phyloP scores from a whole-genome alignment of 2,888 invertebrate species.

The Xylota sylvarum region DNA sequence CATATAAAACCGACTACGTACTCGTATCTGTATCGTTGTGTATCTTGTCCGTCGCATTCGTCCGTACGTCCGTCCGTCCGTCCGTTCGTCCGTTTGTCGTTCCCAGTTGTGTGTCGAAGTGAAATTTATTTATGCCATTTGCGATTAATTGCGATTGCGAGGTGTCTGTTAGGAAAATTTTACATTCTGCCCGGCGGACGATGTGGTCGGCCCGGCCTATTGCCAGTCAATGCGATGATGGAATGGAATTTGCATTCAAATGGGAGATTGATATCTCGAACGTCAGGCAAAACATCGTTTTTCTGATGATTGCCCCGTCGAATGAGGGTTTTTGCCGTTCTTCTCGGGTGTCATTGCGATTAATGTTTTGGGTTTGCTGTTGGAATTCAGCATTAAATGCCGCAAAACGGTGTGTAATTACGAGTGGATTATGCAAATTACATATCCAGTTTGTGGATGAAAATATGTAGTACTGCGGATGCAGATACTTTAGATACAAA shows the following conservation, averaged over 20 bases:
- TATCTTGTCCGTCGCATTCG: not conserved
- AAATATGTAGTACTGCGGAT: constrained; percentile 7
- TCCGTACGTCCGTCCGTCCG: not conserved
- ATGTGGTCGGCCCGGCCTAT: constrained; percentile 25
- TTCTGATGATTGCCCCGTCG: constrained; percentile 38
- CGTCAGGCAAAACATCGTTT: constrained; percentile 58
- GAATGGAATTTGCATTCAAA: constrained; percentile 66
- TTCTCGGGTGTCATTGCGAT: constrained; percentile 64
- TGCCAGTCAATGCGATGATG: constrained; percentile 53
- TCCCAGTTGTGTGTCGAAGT: constrained; percentile 22
- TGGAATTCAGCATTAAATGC: constrained; percentile 29
- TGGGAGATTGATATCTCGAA: constrained; percentile 65
- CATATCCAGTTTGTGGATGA: constrained; percentile 5
- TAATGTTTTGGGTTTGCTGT: constrained; percentile 41
- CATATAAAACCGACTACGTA: constrained; percentile 47
- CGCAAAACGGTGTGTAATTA: constrained; percentile 64
- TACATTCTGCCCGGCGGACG: constrained; percentile 25
- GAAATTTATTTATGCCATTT: constrained; percentile 72
- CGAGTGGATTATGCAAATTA: constrained; percentile 66
- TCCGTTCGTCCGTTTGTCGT: not conserved
- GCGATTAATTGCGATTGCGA: constrained; percentile 72
- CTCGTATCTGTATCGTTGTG: constrained; percentile 4
- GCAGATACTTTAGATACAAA: constrained; percentile 34
- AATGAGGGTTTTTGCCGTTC: constrained; percentile 18
- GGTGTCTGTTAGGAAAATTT: constrained; percentile 65